Percentiles rank a stretch among this genome's conserved stretches.
These are phyloP conservation scores for Percopsis omiscomaycus DNA, from an alignment of 2,797 vertebrate genomes.

Conservation along the genomic window DNA sequence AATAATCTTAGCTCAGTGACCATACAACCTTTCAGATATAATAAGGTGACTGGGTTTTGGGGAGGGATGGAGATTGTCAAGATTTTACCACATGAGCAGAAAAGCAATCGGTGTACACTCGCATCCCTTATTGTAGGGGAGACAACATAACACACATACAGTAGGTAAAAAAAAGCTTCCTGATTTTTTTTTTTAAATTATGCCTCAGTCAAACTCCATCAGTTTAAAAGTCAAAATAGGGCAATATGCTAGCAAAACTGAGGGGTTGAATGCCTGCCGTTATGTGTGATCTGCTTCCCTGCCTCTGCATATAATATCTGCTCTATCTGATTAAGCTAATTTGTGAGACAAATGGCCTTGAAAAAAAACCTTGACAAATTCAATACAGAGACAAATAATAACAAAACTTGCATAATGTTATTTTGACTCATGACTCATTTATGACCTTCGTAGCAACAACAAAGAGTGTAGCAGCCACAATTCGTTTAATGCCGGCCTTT, in stretches of 20 bases:
- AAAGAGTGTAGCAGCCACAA: not conserved
- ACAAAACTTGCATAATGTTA: too few relatives aligned
- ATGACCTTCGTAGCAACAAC: not conserved
- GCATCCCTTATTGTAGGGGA: conserved; percentile 55
- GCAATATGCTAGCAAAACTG: not conserved
- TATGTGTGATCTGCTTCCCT: too few relatives aligned
- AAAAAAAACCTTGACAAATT: too few relatives aligned
- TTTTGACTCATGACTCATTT: not conserved
- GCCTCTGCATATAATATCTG: too few relatives aligned
- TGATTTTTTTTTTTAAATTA: too few relatives aligned
- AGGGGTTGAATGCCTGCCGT: too few relatives aligned
- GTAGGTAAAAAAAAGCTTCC: conserved; percentile 10
- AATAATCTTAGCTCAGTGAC: conserved; percentile 70
- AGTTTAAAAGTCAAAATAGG: conserved; percentile 56
- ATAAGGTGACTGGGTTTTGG: conserved; percentile 63
- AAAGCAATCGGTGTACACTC: conserved; percentile 56
- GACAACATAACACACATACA: conserved; percentile 11
- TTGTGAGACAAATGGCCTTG: too few relatives aligned
- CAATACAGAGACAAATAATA: too few relatives aligned
- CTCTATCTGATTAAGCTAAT: too few relatives aligned
- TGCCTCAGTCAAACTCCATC: conserved; percentile 53
- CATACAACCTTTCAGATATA: conserved; percentile 69
- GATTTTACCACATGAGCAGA: conserved; percentile 68
- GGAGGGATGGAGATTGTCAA: conserved; percentile 61
- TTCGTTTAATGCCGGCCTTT: too few relatives aligned